Evolutionary conservation across 2,888 invertebrate genomes (phyloP).

Genomic region (Meta bourneti): DNA sequence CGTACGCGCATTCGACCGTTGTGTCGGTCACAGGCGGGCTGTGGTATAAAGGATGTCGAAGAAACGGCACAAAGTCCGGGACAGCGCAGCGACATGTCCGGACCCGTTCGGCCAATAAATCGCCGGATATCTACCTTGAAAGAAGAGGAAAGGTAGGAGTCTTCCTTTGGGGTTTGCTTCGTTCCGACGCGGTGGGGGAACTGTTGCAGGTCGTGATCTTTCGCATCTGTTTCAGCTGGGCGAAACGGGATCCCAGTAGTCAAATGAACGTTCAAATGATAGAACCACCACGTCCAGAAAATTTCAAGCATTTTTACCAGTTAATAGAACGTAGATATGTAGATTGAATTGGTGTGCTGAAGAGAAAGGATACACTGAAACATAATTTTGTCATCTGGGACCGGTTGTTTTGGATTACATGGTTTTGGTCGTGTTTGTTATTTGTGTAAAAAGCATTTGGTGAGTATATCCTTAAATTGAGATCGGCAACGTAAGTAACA

Average conservation of each 20-base stretch:
- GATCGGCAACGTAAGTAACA: too few relatives aligned
- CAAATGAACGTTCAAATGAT: too few relatives aligned
- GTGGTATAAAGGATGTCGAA: constrained; percentile 44
- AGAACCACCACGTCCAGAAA: too few relatives aligned
- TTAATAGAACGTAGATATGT: too few relatives aligned
- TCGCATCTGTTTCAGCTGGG: too few relatives aligned
- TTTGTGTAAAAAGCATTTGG: neutral
- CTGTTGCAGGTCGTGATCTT: neutral
- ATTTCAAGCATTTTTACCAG: too few relatives aligned
- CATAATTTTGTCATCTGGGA: too few relatives aligned
- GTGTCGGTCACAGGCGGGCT: constrained; percentile 42
- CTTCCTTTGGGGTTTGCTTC: neutral
- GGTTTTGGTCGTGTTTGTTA: neutral
- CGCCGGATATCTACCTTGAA: constrained; percentile 45
- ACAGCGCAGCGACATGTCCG: constrained; percentile 20
- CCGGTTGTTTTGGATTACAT: too few relatives aligned
- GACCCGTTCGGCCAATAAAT: constrained; percentile 30
- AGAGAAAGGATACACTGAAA: too few relatives aligned
- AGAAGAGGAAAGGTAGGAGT: constrained; percentile 50
- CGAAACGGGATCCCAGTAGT: too few relatives aligned
- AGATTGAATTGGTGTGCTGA: too few relatives aligned
- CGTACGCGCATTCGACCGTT: constrained; percentile 39
- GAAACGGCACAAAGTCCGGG: constrained; percentile 52
- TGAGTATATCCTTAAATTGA: neutral
- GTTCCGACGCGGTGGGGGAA: too few relatives aligned